Conservation (phyloP, 2,797 vertebrate species). For the Graptemys geographica region DNA sequence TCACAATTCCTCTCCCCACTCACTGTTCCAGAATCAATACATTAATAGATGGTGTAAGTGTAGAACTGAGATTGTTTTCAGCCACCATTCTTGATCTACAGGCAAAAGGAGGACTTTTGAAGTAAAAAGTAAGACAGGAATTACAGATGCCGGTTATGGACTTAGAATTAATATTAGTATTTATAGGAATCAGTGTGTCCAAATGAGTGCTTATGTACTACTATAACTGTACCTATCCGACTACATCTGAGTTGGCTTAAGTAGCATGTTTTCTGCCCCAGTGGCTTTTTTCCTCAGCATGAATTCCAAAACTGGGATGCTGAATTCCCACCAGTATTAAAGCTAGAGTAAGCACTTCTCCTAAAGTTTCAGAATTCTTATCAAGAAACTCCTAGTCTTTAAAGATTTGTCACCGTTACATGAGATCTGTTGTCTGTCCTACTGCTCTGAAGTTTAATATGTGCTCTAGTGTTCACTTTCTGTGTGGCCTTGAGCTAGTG, state of each 20-base stretch:
- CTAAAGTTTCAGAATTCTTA: background rate
- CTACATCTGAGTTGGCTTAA: background rate
- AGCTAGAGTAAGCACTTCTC: background rate
- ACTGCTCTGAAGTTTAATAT: background rate
- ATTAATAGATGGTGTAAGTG: background rate
- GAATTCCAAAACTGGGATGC: background rate
- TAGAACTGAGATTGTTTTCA: background rate
- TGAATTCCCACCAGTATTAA: background rate
- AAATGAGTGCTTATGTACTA: background rate
- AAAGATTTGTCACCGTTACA: background rate
- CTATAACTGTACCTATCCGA: background rate
- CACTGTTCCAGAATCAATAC: no score
- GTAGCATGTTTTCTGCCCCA: background rate
- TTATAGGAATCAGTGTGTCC: background rate
- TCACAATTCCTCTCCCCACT: background rate
- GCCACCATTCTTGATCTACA: background rate
- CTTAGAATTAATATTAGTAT: no score
- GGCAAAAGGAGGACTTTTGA: background rate
- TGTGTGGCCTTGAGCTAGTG: background rate
- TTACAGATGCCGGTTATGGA: background rate
- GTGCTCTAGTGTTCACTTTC: background rate
- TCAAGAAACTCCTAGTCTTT: background rate
- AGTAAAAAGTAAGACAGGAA: background rate
- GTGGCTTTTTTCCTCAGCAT: background rate
- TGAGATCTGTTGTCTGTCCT: background rate